phyloP scores from a whole-genome alignment of 2,797 vertebrate species.

The Rachycentron canadum region DNA sequence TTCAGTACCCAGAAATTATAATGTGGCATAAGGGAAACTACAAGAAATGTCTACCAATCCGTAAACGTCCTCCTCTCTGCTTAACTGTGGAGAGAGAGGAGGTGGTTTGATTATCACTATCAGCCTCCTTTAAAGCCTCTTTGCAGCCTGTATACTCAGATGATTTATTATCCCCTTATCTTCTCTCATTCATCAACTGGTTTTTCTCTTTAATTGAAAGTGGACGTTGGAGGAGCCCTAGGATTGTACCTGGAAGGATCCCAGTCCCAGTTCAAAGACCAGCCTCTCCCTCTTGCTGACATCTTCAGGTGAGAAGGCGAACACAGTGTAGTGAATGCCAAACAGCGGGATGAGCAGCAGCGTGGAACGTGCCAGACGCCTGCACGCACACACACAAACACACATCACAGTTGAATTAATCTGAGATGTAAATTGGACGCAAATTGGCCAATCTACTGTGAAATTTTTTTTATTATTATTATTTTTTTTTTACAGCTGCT shows the following conservation, averaged over 20 bases:
- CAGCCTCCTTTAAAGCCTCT: background rate
- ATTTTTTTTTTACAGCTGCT: conserved; percentile 23
- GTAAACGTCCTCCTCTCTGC: background rate
- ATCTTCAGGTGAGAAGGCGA: conserved; percentile 97
- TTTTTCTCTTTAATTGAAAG: conserved; percentile 1
- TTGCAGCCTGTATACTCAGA: conserved; percentile 1
- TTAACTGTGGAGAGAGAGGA: background rate
- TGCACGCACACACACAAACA: conserved; percentile 71
- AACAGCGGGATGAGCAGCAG: conserved; percentile 97
- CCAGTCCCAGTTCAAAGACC: conserved; percentile 96
- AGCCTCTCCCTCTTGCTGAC: conserved; percentile 96
- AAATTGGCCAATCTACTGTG: conserved; percentile 21
- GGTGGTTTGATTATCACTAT: background rate
- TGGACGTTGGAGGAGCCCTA: background rate
- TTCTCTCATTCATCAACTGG: conserved; percentile 4
- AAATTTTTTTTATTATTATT: conserved; percentile 11
- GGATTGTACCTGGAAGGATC: conserved; percentile 94
- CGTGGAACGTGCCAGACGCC: conserved; percentile 96
- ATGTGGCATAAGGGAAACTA: background rate
- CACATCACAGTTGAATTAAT: conserved; percentile 34
- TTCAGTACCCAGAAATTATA: background rate
- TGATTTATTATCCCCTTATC: conserved; percentile 9
- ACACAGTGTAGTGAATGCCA: conserved; percentile 99
- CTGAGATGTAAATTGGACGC: background rate
- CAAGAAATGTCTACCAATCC: background rate